phyloP scores from a whole-genome alignment of 2,888 invertebrate genomes.

The Cephus pygmeus region DNA sequence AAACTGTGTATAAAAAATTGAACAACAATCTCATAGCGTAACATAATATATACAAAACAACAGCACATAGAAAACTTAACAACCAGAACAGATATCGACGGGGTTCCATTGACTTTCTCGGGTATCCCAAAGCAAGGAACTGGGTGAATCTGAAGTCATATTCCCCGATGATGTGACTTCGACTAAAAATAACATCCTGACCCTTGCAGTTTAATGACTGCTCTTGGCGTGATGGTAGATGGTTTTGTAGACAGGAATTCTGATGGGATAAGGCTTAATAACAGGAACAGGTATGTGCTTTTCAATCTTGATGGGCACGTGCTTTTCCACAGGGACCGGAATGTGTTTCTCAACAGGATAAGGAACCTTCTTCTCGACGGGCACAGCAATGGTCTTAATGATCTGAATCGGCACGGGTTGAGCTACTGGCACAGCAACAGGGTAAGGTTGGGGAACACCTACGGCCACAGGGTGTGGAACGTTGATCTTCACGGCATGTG shows the following conservation, averaged over 20 bases:
- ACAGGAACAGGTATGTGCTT: constrained; percentile 78
- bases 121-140: constrained; percentile 12
- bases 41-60: constrained; percentile 32
- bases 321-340: constrained; percentile 75
- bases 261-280: constrained; percentile 76
- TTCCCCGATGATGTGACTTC: constrained; percentile 16
- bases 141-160: not conserved
- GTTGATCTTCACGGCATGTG: constrained; percentile 73
- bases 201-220: constrained; percentile 31
- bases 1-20: constrained; percentile 25
- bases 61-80: constrained; percentile 22
- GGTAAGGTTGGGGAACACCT: constrained; percentile 74
- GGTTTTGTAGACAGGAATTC: constrained; percentile 78
- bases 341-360: constrained; percentile 77
- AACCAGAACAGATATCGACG: constrained; percentile 21
- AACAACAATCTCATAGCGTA: not conserved
- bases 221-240: constrained; percentile 77
- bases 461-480: constrained; percentile 71
- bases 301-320: constrained; percentile 76
- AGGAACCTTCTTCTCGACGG: constrained; percentile 79
- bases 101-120: constrained; percentile 29
- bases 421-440: constrained; percentile 76
- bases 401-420: constrained; percentile 77
- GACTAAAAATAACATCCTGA: constrained; percentile 10
- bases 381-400: constrained; percentile 76